A percentile compares a stretch with the other conserved stretches of the same genome.
phyloP scores from a whole-genome alignment of 2,888 invertebrate genomes.

The Napeogenes sylphis region DNA sequence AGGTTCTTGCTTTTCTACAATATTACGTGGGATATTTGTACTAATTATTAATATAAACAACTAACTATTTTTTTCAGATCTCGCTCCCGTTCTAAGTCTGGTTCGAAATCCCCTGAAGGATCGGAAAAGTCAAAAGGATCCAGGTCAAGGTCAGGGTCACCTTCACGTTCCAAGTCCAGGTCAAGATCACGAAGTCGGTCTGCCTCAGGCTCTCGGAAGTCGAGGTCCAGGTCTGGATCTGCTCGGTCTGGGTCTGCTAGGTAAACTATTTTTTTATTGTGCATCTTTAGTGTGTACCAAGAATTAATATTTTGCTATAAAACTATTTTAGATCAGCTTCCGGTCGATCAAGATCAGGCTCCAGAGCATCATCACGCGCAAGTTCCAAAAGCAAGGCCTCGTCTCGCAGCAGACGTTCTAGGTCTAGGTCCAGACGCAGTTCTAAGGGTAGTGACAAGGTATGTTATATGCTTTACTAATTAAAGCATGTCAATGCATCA shows the following conservation, averaged over 20 bases:
- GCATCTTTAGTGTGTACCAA: neutral
- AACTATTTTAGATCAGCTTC: slow-evolving; percentile 6
- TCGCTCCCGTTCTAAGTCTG: slow-evolving; percentile 44
- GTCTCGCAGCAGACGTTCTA: slow-evolving; percentile 34
- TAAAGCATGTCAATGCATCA: neutral
- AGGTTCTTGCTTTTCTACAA: slow-evolving; percentile 41
- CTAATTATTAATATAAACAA: too few species aligned
- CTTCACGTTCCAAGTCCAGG: slow-evolving; percentile 53
- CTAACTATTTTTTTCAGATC: neutral
- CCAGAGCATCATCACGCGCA: slow-evolving; percentile 44
- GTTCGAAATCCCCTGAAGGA: slow-evolving; percentile 41
- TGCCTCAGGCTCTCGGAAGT: slow-evolving; percentile 55
- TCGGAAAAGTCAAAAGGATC: slow-evolving; percentile 31
- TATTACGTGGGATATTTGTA: too few species aligned
- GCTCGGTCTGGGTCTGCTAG: slow-evolving; percentile 51
- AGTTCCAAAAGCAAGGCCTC: slow-evolving; percentile 45
- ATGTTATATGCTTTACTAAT: slow-evolving; percentile 7
- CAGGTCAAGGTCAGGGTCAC: slow-evolving; percentile 41
- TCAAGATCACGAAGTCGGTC: slow-evolving; percentile 61
- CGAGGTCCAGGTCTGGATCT: slow-evolving; percentile 53
- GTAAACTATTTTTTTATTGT: slow-evolving; percentile 23
- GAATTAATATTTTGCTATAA: too few species aligned
- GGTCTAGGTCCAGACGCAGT: slow-evolving; percentile 53
- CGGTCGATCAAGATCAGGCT: slow-evolving; percentile 48
- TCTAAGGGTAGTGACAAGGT: slow-evolving; percentile 62